phyloP scores from a whole-genome alignment of 2,888 invertebrate genomes.

The Anthophora plumipes region DNA sequence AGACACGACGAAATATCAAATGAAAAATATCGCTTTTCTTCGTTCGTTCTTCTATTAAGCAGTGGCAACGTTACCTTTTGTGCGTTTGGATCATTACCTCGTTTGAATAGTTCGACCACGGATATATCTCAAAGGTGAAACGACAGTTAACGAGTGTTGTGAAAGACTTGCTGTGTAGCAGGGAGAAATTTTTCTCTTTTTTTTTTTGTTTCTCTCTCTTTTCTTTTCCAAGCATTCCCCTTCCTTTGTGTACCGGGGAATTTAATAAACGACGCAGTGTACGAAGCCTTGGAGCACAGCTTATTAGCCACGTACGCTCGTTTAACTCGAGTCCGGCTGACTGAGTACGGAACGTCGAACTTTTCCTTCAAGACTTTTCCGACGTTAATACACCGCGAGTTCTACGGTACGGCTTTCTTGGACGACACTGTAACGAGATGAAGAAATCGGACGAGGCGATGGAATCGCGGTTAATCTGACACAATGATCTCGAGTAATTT shows the following conservation, averaged over 20 bases:
- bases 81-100: conserved; percentile 36
- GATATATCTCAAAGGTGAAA: conserved; percentile 13
- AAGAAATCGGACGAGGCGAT: no score
- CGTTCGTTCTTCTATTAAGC: no score
- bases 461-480: neutral
- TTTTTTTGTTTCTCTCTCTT: no score
- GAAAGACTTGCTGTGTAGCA: conserved; percentile 13
- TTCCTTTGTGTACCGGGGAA: conserved; percentile 36
- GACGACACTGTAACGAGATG: neutral
- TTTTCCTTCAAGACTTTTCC: conserved; percentile 36
- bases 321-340: conserved; percentile 43
- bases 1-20: neutral
- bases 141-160: conserved; percentile 18
- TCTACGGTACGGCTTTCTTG: conserved; percentile 17
- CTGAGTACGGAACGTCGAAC: conserved; percentile 37
- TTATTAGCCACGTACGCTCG: conserved; percentile 58
- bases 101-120: conserved; percentile 31
- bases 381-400: conserved; percentile 41
- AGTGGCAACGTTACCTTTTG: conserved; percentile 14
- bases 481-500: neutral
- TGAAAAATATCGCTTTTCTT: neutral
- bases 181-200: conserved; percentile 42
- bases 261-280: conserved; percentile 53
- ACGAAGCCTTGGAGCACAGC: conserved; percentile 22
- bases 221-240: neutral